Conservation (phyloP, 2,113 vertebrate species). For the Sterna hirundo region DNA sequence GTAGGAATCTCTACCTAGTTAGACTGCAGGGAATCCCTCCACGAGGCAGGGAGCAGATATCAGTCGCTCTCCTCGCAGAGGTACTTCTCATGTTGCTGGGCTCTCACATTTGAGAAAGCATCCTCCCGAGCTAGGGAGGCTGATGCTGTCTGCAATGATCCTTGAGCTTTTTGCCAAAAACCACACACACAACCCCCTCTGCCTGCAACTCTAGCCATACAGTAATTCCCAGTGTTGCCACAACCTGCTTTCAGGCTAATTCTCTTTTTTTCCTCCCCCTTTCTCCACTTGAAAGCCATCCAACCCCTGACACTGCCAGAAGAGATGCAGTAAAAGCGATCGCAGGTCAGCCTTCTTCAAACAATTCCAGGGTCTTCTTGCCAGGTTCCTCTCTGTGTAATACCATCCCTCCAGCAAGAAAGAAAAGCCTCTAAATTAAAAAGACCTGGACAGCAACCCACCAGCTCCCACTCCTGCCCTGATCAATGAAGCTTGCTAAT, state of each 20-base stretch:
- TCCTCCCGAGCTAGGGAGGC: neutral
- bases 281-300: neutral
- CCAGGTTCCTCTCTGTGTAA: slow-evolving; percentile 10
- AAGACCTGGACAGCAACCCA: slow-evolving; percentile 34
- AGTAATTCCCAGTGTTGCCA: neutral
- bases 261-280: neutral
- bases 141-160: neutral
- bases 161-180: neutral
- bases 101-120: neutral
- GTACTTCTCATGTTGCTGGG: neutral
- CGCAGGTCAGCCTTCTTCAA: neutral
- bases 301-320: slow-evolving; percentile 27
- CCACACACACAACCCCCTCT: neutral
- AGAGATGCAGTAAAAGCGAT: neutral
- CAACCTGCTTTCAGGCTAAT: neutral
- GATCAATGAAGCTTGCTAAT: slow-evolving; percentile 65
- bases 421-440: slow-evolving; percentile 47
- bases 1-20: neutral
- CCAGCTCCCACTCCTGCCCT: slow-evolving; percentile 47
- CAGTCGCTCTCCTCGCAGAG: accelerated
- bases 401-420: neutral
- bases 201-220: neutral
- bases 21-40: neutral
- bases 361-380: slow-evolving; percentile 15
- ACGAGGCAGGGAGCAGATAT: neutral